A percentile compares a stretch with the other conserved stretches of the same genome.
phyloP scores from a whole-genome alignment of 2,113 vertebrate species.

The Terrapene triunguis region DNA sequence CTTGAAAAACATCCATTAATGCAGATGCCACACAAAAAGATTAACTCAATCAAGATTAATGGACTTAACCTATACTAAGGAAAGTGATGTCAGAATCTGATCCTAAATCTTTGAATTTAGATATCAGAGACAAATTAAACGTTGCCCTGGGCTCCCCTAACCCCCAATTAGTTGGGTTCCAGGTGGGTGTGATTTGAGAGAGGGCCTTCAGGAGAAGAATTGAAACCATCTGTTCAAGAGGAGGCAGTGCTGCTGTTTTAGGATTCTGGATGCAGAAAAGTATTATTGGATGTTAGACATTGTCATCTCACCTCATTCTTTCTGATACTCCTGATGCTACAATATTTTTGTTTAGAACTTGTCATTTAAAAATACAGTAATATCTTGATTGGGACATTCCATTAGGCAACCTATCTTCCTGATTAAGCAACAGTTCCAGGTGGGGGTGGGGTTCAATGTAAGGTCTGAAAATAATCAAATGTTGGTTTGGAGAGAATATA shows the following conservation, averaged over 20 bases:
- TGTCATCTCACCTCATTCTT: not conserved
- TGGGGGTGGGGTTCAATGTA: not conserved
- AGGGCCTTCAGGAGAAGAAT: not conserved
- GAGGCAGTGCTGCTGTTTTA: not conserved
- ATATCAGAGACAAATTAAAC: not conserved
- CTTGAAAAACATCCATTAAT: no score
- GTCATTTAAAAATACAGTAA: not conserved
- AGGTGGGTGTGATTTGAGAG: not conserved
- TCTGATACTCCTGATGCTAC: not conserved
- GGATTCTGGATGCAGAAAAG: not conserved
- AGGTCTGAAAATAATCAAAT: not conserved
- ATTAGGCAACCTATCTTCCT: not conserved
- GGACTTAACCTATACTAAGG: no score
- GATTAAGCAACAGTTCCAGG: not conserved
- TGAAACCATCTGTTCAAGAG: not conserved
- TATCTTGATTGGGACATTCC: not conserved
- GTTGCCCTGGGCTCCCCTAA: not conserved
- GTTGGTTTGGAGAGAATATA: rapidly evolving
- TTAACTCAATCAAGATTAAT: no score
- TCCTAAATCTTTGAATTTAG: no score
- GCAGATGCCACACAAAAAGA: no score
- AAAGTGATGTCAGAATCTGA: no score
- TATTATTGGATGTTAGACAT: not conserved
- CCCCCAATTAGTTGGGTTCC: rapidly evolving
- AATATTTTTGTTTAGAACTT: rapidly evolving